Percentiles rank a stretch among this genome's conserved stretches.
These are phyloP conservation scores for Podarcis raffonei DNA, from an alignment of 2,113 vertebrate species.

Conservation along the genomic window DNA sequence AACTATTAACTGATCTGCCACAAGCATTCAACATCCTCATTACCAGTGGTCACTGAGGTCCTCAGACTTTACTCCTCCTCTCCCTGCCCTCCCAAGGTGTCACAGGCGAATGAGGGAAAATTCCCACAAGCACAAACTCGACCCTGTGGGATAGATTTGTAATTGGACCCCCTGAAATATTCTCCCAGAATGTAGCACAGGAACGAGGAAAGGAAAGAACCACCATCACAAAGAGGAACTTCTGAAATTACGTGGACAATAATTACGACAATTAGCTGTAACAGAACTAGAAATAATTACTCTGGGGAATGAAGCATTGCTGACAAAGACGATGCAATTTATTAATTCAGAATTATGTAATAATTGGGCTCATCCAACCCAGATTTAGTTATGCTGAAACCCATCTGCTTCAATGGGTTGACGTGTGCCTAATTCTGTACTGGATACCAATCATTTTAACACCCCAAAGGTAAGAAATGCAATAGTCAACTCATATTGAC, in stretches of 20 bases:
- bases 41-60: not conserved
- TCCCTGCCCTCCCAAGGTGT: not conserved
- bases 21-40: not conserved
- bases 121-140: not conserved
- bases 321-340: not conserved
- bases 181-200: not conserved
- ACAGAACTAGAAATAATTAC: not conserved
- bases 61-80: not conserved
- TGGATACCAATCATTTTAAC: not conserved
- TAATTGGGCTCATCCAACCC: not conserved
- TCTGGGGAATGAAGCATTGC: not conserved
- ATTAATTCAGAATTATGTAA: not conserved
- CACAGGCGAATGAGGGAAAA: not conserved
- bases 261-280: not conserved
- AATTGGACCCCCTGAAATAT: not conserved
- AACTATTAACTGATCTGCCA: not conserved
- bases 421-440: not conserved
- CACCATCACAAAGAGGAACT: not conserved
- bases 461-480: not conserved
- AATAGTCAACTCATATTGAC: not conserved
- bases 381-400: not conserved
- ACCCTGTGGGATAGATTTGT: not conserved
- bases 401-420: not conserved
- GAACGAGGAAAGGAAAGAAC: not conserved
- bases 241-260: not conserved